Percentiles rank a stretch among this genome's conserved stretches.
phyloP scores from a whole-genome alignment of 2,797 vertebrate species.

The Nannoperca australis region DNA sequence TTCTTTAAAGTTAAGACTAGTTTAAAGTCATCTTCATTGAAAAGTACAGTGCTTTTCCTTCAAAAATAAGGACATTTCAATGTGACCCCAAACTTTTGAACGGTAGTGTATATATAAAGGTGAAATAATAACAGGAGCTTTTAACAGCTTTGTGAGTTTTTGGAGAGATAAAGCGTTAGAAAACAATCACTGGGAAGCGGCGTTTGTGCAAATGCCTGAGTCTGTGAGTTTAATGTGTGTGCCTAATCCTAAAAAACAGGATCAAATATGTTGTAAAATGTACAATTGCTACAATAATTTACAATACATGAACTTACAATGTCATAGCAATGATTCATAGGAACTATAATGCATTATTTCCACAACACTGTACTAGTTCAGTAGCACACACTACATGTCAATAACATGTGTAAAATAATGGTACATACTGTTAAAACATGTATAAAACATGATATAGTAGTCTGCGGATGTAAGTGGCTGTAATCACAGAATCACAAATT shows the following conservation, averaged over 20 bases:
- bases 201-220: neutral
- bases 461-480: neutral
- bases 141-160: neutral
- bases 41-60: too few relatives aligned
- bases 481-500: neutral
- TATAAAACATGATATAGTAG: neutral
- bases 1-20: too few relatives aligned
- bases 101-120: neutral
- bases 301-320: neutral
- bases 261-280: neutral
- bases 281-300: conserved; percentile 5
- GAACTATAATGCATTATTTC: neutral
- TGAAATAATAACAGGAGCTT: conserved; percentile 13
- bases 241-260: neutral
- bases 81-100: too few relatives aligned
- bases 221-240: neutral
- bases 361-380: neutral
- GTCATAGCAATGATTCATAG: neutral
- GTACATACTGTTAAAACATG: neutral
- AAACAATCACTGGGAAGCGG: neutral
- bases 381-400: neutral
- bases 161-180: neutral
- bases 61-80: too few relatives aligned
- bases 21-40: too few relatives aligned
- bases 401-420: neutral